A percentile compares a stretch with the other conserved stretches of the same genome.
Conservation (phyloP, 2,888 invertebrate genomes). For the Cyclophora albipunctata region DNA sequence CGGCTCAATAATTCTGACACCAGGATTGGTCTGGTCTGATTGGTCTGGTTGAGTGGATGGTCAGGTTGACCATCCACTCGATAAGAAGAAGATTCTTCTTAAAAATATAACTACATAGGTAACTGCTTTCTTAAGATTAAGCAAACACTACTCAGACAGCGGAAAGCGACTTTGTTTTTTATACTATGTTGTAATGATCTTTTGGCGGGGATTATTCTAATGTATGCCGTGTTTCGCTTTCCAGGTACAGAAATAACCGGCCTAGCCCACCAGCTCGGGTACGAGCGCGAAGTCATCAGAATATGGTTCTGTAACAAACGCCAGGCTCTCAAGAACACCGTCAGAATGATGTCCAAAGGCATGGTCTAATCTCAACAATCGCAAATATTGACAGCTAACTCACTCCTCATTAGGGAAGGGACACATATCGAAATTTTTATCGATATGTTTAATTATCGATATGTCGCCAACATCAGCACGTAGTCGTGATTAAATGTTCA, state of each 20-base stretch:
- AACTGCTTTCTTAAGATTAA: not conserved
- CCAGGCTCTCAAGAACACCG: slow-evolving; percentile 98
- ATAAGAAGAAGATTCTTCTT: too few relatives aligned
- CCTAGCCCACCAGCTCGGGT: slow-evolving; percentile 94
- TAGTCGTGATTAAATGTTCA: slow-evolving; percentile 40
- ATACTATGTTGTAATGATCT: not conserved
- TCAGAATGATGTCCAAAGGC: slow-evolving; percentile 93
- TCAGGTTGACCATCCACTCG: too few relatives aligned
- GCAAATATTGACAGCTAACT: slow-evolving; percentile 15
- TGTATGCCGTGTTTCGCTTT: slow-evolving; percentile 29
- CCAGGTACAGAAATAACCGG: slow-evolving; percentile 97
- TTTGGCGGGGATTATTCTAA: not conserved
- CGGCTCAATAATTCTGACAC: too few relatives aligned
- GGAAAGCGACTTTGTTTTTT: too few relatives aligned
- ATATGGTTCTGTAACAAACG: slow-evolving; percentile 99
- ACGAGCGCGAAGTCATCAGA: slow-evolving; percentile 97
- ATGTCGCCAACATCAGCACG: slow-evolving; percentile 42
- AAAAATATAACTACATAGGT: not conserved
- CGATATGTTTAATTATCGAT: slow-evolving; percentile 31
- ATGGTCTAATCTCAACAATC: slow-evolving; percentile 74
- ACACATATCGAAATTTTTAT: slow-evolving; percentile 24
- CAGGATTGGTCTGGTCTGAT: too few relatives aligned
- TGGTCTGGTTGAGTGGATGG: too few relatives aligned
- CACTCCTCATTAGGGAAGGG: slow-evolving; percentile 32
- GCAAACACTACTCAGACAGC: not conserved